Conservation (phyloP, 2,888 invertebrate species). For the Aplocera efformata region DNA sequence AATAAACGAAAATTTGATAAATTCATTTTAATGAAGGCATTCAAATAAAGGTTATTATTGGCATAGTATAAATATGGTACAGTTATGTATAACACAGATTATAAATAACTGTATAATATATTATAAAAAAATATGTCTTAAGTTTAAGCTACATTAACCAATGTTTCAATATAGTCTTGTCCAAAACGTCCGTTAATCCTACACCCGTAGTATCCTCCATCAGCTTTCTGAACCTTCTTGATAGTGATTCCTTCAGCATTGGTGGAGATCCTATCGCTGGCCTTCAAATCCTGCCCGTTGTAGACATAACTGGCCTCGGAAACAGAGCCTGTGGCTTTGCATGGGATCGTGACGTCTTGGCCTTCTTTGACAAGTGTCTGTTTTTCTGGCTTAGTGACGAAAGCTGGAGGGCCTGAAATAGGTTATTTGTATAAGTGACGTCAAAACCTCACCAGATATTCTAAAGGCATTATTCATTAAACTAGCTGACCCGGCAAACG, state of each 20-base stretch:
- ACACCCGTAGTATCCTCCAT: constrained; percentile 64
- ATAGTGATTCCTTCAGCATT: constrained; percentile 45
- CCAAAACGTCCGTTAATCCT: constrained; percentile 19
- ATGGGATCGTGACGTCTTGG: constrained; percentile 50
- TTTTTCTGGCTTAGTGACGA: constrained; percentile 38
- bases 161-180: constrained; percentile 8
- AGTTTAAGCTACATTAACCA: constrained; percentile 9
- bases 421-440: no score
- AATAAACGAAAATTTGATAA: no score
- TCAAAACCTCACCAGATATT: no score
- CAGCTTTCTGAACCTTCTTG: constrained; percentile 41
- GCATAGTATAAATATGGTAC: no score
- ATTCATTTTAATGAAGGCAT: no score
- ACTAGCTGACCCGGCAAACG: no score
- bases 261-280: constrained; percentile 28
- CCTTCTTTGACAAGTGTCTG: constrained; percentile 38
- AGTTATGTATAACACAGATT: no score
- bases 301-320: constrained; percentile 47
- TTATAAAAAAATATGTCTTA: background rate
- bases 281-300: constrained; percentile 44
- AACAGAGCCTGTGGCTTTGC: constrained; percentile 46
- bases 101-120: no score
- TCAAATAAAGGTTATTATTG: no score
- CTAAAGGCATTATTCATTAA: no score
- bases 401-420: constrained; percentile 48